Conservation (phyloP, 2,113 vertebrate genomes). For the Pipra filicauda region DNA sequence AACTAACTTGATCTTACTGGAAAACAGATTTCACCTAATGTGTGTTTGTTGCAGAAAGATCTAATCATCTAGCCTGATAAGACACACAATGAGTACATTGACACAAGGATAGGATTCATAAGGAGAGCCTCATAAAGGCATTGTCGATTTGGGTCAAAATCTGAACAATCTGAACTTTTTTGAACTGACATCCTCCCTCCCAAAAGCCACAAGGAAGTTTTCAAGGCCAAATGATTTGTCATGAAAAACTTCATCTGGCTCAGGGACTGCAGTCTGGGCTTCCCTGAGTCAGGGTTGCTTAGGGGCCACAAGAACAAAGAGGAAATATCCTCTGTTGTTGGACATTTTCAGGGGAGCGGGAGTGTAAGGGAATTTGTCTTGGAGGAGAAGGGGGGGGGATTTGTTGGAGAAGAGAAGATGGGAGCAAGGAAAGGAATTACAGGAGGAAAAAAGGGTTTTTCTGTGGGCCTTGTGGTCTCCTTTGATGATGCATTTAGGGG, state of each 20-base stretch:
- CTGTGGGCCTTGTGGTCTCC: not conserved
- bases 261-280: not conserved
- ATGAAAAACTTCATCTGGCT: not conserved
- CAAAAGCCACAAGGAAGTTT: conserved; percentile 5
- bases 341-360: not conserved
- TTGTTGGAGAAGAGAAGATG: not conserved
- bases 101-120: not conserved
- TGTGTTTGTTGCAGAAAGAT: not conserved
- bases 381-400: not conserved
- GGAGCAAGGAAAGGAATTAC: not conserved
- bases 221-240: not conserved
- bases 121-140: not conserved
- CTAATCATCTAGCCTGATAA: not conserved
- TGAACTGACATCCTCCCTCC: not conserved
- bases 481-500: not conserved
- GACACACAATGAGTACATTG: not conserved
- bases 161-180: not conserved
- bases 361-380: not conserved
- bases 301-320: not conserved
- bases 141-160: not conserved
- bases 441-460: not conserved
- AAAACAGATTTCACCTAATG: not conserved
- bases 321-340: not conserved
- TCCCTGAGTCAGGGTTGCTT: not conserved
- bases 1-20: not conserved